Conservation (phyloP, 2,888 invertebrate species). For the Zaprionus obscuricornis region DNA sequence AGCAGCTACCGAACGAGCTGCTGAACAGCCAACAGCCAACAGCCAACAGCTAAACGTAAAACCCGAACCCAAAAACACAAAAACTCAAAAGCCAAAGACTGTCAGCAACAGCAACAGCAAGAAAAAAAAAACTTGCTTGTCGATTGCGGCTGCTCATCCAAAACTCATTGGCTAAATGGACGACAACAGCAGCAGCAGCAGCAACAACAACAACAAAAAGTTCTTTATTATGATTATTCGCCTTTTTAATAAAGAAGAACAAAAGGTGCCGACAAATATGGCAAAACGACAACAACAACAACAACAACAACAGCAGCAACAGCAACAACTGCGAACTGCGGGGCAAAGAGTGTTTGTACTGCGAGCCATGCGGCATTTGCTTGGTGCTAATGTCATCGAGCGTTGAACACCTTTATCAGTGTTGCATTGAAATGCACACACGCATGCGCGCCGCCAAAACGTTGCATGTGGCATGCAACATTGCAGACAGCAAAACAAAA, state of each 20-base stretch:
- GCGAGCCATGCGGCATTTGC: conserved; percentile 65
- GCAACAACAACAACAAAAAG: conserved; percentile 36
- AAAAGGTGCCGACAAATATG: conserved; percentile 78
- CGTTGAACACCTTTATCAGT: conserved; percentile 80
- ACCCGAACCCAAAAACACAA: conserved; percentile 12
- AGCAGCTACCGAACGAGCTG: conserved; percentile 83
- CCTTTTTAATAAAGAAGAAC: conserved; percentile 78
- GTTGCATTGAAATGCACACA: conserved; percentile 79
- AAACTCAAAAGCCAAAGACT: neutral
- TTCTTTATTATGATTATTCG: conserved; percentile 78
- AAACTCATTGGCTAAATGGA: conserved; percentile 80
- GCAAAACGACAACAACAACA: conserved; percentile 66
- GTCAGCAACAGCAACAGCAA: conserved; percentile 13
- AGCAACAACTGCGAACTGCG: conserved; percentile 21
- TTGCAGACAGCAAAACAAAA: conserved; percentile 36
- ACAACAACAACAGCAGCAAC: conserved; percentile 14
- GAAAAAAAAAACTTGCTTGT: conserved; percentile 58
- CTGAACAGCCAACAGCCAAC: conserved; percentile 45
- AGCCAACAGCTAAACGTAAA: conserved; percentile 12
- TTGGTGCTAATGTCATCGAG: conserved; percentile 80
- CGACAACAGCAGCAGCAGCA: conserved; percentile 62
- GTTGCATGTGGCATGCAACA: conserved; percentile 62
- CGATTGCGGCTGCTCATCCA: conserved; percentile 75
- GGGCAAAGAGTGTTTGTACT: conserved; percentile 10
- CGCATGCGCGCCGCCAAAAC: conserved; percentile 57